A percentile compares a stretch with the other conserved stretches of the same genome.
phyloP scores from a whole-genome alignment of 2,888 invertebrate genomes.

The Lingula anatina region DNA sequence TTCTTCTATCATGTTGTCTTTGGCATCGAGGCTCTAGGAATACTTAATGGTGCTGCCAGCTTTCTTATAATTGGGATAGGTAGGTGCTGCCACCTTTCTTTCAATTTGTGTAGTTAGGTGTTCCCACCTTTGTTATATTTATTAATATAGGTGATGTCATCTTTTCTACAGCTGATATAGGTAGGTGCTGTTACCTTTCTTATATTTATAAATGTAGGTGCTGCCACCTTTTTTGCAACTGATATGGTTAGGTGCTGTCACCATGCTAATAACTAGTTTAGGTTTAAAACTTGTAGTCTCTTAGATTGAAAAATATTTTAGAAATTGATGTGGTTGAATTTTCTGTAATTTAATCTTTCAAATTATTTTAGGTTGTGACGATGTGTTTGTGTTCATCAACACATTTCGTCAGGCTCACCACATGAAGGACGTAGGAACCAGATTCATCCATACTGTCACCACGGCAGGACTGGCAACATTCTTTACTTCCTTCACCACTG shows the following conservation, averaged over 20 bases:
- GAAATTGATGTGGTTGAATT: no score
- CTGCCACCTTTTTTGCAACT: no score
- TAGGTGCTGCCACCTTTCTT: constrained; percentile 15
- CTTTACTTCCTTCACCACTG: constrained; percentile 47
- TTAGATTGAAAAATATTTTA: no score
- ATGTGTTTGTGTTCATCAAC: constrained; percentile 48
- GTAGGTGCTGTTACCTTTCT: no score
- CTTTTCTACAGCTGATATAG: no score
- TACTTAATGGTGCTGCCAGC: constrained; percentile 44
- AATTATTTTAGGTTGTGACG: constrained; percentile 40
- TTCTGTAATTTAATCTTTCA: no score
- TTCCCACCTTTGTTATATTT: no score
- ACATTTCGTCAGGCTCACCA: constrained; percentile 39
- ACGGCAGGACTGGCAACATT: constrained; percentile 46
- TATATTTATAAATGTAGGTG: no score
- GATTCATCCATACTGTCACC: constrained; percentile 29
- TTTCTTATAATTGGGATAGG: constrained; percentile 49
- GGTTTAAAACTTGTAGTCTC: no score
- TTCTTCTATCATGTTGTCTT: constrained; percentile 41
- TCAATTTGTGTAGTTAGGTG: neutral
- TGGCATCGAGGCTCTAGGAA: constrained; percentile 31
- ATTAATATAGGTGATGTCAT: no score
- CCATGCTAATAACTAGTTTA: no score
- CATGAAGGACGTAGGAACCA: constrained; percentile 19
- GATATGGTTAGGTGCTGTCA: no score